Base-by-base conservation (phyloP, 1,140 invertebrate species). In the Microplitis mediator region DNA sequence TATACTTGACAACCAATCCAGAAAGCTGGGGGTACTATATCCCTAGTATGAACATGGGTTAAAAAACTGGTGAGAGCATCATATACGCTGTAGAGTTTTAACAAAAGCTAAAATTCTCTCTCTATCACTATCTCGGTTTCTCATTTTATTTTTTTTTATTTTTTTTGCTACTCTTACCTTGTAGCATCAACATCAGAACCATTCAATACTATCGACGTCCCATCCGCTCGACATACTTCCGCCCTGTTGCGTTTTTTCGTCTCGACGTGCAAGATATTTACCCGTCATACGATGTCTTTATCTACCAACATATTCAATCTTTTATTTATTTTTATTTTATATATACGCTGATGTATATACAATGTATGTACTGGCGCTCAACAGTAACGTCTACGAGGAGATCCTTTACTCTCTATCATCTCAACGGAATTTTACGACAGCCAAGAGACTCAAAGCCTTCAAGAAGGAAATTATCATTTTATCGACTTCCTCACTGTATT, bases 241-340 rank as follows among this genome's bases (percentile, higher is more conserved):
- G 77, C 78, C 79, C 79, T 82, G 80, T 82, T 81, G 81, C 80
- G 68, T 79, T 78, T 71, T 74, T 70, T 70, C 68, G 63, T 60
- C 68, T 50, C n/a, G n/a, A 71, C 51, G 63, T 51, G 13, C 16
- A 45, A 56, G 54, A 66, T 39, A 39, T 64, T 71, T 61, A 32
- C 45, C 63, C 54, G 31, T 56, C 34, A 11, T 34, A 50, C 14
- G 58, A 61, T 51, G 14, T 61, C 69, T 70, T 45, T 62, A 51
- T 70, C 58, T 62, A 63, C 60, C 35, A 51, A 51, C 60, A 34
- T n/a, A 62, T 50, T 70, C 16, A 23, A 23, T 23, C 16, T 9
- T 54, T 6, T 31, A 54, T 36, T n/a, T 62, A 62, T 62, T 36
- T 35, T 62, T 62, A n/a, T 36, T 54, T 60, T 16, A 14, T 69